Evolutionary conservation across 2,797 vertebrate genomes (phyloP), one percentile per base, ranked within the genome.

Genomic region (Ateles fusciceps): DNA sequence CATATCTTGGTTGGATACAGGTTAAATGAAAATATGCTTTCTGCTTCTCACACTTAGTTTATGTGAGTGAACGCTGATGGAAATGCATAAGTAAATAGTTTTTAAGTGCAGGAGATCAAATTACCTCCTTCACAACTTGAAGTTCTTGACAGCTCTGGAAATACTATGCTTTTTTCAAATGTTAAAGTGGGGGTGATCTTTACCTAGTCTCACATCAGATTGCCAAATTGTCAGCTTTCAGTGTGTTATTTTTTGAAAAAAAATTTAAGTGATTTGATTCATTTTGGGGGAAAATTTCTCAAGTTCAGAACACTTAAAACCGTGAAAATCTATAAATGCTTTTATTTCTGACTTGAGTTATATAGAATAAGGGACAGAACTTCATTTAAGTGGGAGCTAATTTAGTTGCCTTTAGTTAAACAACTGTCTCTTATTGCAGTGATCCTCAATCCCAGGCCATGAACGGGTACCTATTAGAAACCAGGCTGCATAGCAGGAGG

Each of bases 41-140:
- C 55, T 92, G 88, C 89, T 84, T 85, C 75, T 96, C 83, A 50
- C 88, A 91, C 96, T 93, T 97, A 91, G 90, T 93, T 94, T 84
- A 39, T 91, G 46, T 96, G 96, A 95, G 85, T 97, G 92, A 97
- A 94, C 33, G 19, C 94, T 95, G 93, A 94, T 87, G 95, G 85
- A 96, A 97, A 95, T 55, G 88, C 76, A 74, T 95, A 91, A 97
- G 71, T 81, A 96, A 96, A 94, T 83, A 94, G 96, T 80, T 97
- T 74, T 91, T 96, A 97, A 97, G 94, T 95, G 68, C 85, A 96
- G 55, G 71, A 52, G 90, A 95, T 96, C 81, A 85, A 78, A 93
- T 97, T 96, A 96, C 87, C 94, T 97, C 50, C 61, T 95, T 97
- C 15, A 90, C 59, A 92, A 89, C 59, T 33, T 84, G 83, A 95